Base-by-base conservation (phyloP, 1,140 invertebrate genomes). In the Pogonomyrmex barbatus region DNA sequence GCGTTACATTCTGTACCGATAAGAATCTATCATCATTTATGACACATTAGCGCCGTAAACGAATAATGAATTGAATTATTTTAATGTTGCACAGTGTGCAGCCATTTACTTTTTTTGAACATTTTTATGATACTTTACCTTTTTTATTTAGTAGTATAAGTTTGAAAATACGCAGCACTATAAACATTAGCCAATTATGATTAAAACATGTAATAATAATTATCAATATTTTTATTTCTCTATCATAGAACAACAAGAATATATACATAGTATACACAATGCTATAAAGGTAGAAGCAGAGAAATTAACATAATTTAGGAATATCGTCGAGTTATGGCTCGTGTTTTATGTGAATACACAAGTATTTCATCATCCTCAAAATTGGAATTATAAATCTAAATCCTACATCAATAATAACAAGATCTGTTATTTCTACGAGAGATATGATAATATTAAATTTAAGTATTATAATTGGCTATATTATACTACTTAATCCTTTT, bases 381-480 rank as follows among this genome's bases (percentile, higher is more conserved):
- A 63, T 89, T 87, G 88, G 36, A 54, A 85, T 73, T 89, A 89
- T 82, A 58, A 81, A 89, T 39, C 58, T 87, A 87, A 83, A 88
- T 24, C 24, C 85, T 79, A 77, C 62, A 85, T 88, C 87, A 88
- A 84, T 91, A 88, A 88, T 91, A 88, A 91, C 76, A 87, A 93
- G 92, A 93, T 93, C 92, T 93, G 93, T 92, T 92, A 88, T 93
- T 93, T 93, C 89, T 92, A 93, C 85, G 56, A 60, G 67, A 63
- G 73, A 88, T 92, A 93, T 73, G 65, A 84, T 91, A 92, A 93
- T 87, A 89, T 92, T 93, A 92, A 91, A 92, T 91, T 88, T 93
- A 93, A 92, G 89, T 93, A 92, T 87, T 92, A 89, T 91, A 93
- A 93, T 92, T 90, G 92, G 92, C 92, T 92, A 92, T 90, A 92